These are phyloP conservation scores for Chrysogorgia sp. DNA, from an alignment of 92 coral and sea anemone species.

Conservation along the genomic window DNA sequence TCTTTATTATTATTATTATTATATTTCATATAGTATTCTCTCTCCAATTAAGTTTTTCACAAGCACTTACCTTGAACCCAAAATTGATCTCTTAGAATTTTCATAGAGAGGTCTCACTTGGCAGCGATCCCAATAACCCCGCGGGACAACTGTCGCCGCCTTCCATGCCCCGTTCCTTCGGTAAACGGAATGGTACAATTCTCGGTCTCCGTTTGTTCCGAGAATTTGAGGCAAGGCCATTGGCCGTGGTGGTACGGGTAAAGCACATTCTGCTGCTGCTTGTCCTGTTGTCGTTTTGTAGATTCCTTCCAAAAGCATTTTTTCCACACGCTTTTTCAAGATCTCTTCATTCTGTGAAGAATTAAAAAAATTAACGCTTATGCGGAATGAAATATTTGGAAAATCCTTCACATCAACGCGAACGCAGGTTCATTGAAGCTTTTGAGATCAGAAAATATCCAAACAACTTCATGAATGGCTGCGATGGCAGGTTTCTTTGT, in stretches of 20 bases:
- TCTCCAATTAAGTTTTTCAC: not conserved
- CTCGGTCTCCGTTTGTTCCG: constrained; percentile 19
- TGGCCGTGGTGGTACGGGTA: constrained; percentile 2
- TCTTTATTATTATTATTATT: too few relatives aligned
- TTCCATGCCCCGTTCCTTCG: constrained; percentile 39
- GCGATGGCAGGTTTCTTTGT: too few relatives aligned
- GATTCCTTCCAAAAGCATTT: not conserved
- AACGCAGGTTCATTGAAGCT: too few relatives aligned
- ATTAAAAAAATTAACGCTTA: not conserved
- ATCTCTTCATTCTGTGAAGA: not conserved
- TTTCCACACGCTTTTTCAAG: not conserved
- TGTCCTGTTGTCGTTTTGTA: constrained; percentile 15
- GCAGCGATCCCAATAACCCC: constrained; percentile 17
- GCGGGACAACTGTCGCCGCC: constrained; percentile 16
- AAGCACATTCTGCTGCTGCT: constrained; percentile 6
- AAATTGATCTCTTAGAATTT: constrained; percentile 16
- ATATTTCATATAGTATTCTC: too few relatives aligned
- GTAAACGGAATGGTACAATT: constrained; percentile 28
- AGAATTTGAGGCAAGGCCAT: not conserved
- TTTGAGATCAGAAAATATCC: too few relatives aligned
- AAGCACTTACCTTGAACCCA: constrained; percentile 2
- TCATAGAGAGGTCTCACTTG: constrained; percentile 24
- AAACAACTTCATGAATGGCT: too few relatives aligned
- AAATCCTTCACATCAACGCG: too few relatives aligned
- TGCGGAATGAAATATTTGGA: too few relatives aligned